Conservation (phyloP, 2,113 vertebrate genomes). For the Serinus canaria region DNA sequence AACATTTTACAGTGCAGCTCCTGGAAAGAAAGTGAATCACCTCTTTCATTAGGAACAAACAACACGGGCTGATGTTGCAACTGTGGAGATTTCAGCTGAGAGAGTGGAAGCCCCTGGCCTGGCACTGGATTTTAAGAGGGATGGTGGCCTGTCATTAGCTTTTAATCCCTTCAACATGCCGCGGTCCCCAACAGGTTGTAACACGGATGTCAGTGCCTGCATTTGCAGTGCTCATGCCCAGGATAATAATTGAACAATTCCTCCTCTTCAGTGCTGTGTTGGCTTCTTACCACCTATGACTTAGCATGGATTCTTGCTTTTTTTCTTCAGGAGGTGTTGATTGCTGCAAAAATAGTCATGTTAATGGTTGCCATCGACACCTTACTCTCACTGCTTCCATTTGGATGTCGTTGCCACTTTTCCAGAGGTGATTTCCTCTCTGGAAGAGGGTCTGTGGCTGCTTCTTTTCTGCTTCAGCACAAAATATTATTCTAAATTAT, state of each 20-base stretch:
- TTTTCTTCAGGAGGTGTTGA: conserved; percentile 12
- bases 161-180: conserved; percentile 5
- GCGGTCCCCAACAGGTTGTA: conserved; percentile 26
- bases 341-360: background rate
- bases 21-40: conserved; percentile 31
- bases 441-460: background rate
- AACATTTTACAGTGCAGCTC: background rate
- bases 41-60: background rate
- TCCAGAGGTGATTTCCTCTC: background rate
- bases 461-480: background rate
- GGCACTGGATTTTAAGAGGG: background rate
- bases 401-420: background rate
- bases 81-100: background rate
- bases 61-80: background rate
- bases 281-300: conserved; percentile 32
- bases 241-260: conserved; percentile 10
- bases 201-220: conserved; percentile 14
- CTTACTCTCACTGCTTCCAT: background rate
- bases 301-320: background rate
- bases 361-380: background rate
- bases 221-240: background rate
- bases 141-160: background rate
- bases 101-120: conserved; percentile 18
- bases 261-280: background rate
- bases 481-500: background rate